These are phyloP conservation scores for Eudemis profundana DNA, from an alignment of 2,888 invertebrate genomes.

Conservation along the genomic window DNA sequence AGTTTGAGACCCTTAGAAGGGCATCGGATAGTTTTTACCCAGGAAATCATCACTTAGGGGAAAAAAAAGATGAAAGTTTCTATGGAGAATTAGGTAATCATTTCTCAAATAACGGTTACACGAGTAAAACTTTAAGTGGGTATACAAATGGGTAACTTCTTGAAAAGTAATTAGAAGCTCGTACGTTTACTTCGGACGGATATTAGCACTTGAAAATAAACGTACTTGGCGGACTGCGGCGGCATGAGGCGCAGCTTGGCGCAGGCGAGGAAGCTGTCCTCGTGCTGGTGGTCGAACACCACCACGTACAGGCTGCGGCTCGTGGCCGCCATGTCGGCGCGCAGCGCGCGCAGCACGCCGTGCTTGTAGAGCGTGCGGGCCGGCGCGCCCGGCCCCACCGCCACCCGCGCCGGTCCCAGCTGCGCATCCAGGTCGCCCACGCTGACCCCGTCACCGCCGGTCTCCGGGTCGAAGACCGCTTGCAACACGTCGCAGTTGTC, in stretches of 20 bases:
- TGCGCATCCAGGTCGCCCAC: conserved; percentile 92
- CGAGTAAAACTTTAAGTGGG: no score
- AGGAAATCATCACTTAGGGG: no score
- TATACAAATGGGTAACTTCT: no score
- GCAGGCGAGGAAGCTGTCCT: conserved; percentile 92
- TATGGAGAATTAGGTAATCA: no score
- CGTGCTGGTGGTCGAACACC: conserved; percentile 90
- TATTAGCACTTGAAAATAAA: no score
- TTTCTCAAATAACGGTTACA: no score
- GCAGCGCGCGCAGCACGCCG: conserved; percentile 88
- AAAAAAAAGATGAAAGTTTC: no score
- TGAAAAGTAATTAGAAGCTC: no score
- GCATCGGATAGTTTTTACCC: no score
- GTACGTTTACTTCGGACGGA: no score
- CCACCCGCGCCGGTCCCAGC: conserved; percentile 90
- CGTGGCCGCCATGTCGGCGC: conserved; percentile 90
- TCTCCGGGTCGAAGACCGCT: conserved; percentile 93
- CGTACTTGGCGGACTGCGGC: conserved; percentile 89
- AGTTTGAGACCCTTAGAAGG: no score
- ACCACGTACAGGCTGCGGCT: conserved; percentile 92
- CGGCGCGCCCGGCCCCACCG: conserved; percentile 85
- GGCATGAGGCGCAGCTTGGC: conserved; percentile 90
- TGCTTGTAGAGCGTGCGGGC: conserved; percentile 88
- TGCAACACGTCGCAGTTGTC: conserved; percentile 94
- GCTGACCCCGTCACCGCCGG: conserved; percentile 87